phyloP scores from a whole-genome alignment of 2,797 vertebrate genomes.

The Scleropages formosus region DNA sequence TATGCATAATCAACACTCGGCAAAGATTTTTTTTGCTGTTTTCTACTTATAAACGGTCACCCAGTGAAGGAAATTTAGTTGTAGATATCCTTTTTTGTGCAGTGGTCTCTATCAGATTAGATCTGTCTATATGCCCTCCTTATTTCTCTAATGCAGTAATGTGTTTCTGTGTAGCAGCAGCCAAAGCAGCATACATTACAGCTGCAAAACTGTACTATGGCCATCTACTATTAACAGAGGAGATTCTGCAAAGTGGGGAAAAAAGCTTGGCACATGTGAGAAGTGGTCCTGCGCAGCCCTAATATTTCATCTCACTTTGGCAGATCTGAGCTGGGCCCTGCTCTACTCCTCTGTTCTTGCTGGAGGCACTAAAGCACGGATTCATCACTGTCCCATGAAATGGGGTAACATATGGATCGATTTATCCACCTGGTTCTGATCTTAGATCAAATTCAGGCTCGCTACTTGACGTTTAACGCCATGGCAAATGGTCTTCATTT shows the following conservation, averaged over 20 bases:
- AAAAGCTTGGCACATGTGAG: constrained; percentile 4
- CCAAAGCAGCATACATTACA: too few relatives aligned
- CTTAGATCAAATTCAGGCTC: constrained; percentile 1
- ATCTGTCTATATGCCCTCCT: too few relatives aligned
- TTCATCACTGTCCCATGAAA: constrained; percentile 2
- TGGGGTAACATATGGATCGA: background rate
- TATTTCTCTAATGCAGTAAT: too few relatives aligned
- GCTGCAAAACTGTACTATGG: too few relatives aligned
- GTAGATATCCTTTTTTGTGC: too few relatives aligned
- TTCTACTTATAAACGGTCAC: too few relatives aligned
- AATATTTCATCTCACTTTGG: constrained; percentile 17
- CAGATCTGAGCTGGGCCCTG: background rate
- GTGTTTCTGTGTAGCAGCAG: too few relatives aligned
- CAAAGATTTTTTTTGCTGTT: too few relatives aligned
- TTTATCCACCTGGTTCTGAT: constrained; percentile 23
- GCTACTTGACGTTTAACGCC: constrained; percentile 1
- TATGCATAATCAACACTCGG: too few relatives aligned
- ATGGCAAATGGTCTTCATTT: constrained; percentile 25
- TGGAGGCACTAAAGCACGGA: constrained; percentile 6
- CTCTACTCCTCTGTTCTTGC: background rate
- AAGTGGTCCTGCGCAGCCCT: background rate
- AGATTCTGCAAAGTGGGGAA: background rate
- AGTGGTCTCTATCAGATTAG: too few relatives aligned
- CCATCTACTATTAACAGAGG: background rate
- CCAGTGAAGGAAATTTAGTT: too few relatives aligned